These are phyloP conservation scores for Lamproptera curius DNA, from an alignment of 2,888 invertebrate genomes.

Conservation along the genomic window DNA sequence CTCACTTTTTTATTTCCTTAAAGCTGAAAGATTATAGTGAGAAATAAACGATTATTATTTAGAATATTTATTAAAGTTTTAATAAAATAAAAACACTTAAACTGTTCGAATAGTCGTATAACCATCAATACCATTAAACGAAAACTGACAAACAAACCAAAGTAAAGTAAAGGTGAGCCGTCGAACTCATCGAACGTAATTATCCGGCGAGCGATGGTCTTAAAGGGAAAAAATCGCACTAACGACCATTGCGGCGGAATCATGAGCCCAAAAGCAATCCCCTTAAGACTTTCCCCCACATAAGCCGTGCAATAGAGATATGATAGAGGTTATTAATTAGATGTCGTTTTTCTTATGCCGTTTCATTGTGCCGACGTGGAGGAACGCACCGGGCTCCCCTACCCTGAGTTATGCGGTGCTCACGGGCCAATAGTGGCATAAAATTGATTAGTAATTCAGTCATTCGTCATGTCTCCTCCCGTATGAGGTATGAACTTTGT, in stretches of 20 bases:
- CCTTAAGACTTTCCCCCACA: slow-evolving; percentile 55
- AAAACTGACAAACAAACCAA: too few species aligned
- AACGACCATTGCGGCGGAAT: slow-evolving; percentile 64
- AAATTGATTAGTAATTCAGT: slow-evolving; percentile 21
- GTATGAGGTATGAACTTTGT: slow-evolving; percentile 4
- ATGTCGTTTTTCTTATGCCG: slow-evolving; percentile 71
- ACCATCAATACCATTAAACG: too few species aligned
- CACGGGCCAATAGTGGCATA: slow-evolving; percentile 20
- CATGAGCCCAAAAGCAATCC: slow-evolving; percentile 68
- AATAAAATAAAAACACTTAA: too few species aligned
- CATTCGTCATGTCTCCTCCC: slow-evolving; percentile 13
- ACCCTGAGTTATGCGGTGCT: slow-evolving; percentile 24
- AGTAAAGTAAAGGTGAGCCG: neutral
- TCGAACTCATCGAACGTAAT: slow-evolving; percentile 32
- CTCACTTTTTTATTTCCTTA: too few species aligned
- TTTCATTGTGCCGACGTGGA: slow-evolving; percentile 66
- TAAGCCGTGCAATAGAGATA: slow-evolving; percentile 72
- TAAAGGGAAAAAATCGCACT: slow-evolving; percentile 53
- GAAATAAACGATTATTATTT: too few species aligned
- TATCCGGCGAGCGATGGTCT: slow-evolving; percentile 38
- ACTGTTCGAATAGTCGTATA: too few species aligned
- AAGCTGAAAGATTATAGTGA: too few species aligned
- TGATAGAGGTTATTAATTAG: slow-evolving; percentile 77
- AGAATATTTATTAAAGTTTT: too few species aligned
- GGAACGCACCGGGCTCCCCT: slow-evolving; percentile 43